Base-by-base conservation (phyloP, 1,140 invertebrate genomes). In the Pollicipes pollicipes region DNA sequence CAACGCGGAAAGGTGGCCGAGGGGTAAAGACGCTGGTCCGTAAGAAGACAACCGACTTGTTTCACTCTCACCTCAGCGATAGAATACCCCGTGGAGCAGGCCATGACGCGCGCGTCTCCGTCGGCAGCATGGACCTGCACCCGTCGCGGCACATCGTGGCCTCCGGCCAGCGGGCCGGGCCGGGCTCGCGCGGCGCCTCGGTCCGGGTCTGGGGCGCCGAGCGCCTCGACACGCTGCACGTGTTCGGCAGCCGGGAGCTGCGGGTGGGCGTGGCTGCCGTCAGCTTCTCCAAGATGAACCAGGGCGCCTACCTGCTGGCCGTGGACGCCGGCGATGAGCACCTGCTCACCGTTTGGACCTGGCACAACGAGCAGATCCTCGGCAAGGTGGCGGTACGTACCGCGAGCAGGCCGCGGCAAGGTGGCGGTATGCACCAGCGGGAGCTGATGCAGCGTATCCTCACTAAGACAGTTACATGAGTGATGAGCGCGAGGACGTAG, bases 121-220 rank as follows among this genome's bases (percentile, higher is more conserved):
- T n/a, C 6, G 63, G 26, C 75, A 91, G 90, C 77, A 87, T 94
- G 85, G 89, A 93, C 76, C 83, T 96, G 26, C 93, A 96, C 80
- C 92, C 93, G 0, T 93, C 91, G 4, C 84, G 90, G 30, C 88
- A 95, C 78, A 84, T 94, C 73, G 89, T 96, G 6, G 93, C 93
- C 2, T 93, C 92, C 0, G 93, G 93, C 4, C 94, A 97, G 80
- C 85, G 84, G 74, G 89, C 88, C 0, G 89, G 89, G 0, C 83
- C 88, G 58, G 75, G 73, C 29, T 21, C 27, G 6, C 88, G 90
- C 74, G 89, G 95, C 82, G 91, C 93, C 0, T 93, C 96, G 77
- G 90, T 97, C 16, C 84, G 93, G 58, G 91, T 97, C 73, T 97
- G 94, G 94, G 92, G 92, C 75, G 91, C 91, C 0, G 90, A 94